Evolutionary conservation across 2,888 invertebrate species (phyloP), one percentile per base, ranked within the genome.

Genomic region (Altica lythri): DNA sequence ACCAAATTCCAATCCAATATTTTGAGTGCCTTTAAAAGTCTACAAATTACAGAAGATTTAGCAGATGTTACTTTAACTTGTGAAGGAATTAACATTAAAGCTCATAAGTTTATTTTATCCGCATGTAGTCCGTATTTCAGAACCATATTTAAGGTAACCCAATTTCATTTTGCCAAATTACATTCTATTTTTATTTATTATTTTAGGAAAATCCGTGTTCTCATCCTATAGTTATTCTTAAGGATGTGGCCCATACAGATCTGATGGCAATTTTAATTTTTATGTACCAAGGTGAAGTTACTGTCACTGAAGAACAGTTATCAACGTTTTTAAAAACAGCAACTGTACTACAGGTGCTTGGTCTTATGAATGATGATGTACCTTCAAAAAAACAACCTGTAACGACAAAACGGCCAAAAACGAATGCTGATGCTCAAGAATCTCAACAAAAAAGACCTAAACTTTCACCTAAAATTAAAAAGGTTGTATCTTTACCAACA

Each of bases 121-220:
- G 86, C 86, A 61, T 87, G 86, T 77, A 87, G 86, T 73, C 85
- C 86, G 66, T 88, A 87, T 79, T 87, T 88, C 78, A 81, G 86
- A 73, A 84, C 82, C 75, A 84, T 87, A 72, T 86, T 86, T 79
- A 86, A 85, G 82, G 86, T 86, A 72, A 65, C 49, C 40, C n/a
- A 49, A 22, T 49, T 49, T 49, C n/a, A 32, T 19, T 45, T 32
- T 6, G 19, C 8, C n/a, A 10, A 2, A 29, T 10, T 38, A 22
- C 10, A 27, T 29, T 5, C 25, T 10, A 52, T 46, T n/a, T 17
- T 37, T 19, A 9, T 32, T 2, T 12, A 13, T 61, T 38, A 44
- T 75, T 75, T 43, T 71, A 86, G 85, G 86, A 86, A 70, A 88
- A 86, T 73, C 86, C 86, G 52, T 87, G 87, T 73, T 83, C 84